These are phyloP conservation scores for Malurus splendens DNA, from an alignment of 2,797 vertebrate genomes.

Conservation along the genomic window DNA sequence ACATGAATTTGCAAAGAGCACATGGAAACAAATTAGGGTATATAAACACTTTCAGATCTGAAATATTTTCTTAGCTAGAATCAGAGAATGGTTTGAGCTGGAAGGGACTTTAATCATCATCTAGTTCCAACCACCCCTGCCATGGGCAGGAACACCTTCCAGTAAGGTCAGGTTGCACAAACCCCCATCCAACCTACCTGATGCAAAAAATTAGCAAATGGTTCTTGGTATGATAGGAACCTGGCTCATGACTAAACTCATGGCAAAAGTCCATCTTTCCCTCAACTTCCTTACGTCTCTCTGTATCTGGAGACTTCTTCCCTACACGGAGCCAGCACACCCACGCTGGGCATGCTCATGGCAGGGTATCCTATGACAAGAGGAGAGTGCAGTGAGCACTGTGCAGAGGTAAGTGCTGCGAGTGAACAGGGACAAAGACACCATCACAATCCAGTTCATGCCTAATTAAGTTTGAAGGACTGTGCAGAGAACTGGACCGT, in stretches of 20 bases:
- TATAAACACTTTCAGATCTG: not conserved
- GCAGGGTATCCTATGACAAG: accelerated
- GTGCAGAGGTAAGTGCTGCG: not conserved
- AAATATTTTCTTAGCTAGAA: not conserved
- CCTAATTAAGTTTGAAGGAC: constrained; percentile 5
- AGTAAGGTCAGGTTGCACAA: not conserved
- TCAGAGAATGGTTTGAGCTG: not conserved
- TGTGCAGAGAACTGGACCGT: not conserved
- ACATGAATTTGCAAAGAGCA: not conserved
- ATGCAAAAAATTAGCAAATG: not conserved
- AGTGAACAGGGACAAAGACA: not conserved
- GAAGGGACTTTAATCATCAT: not conserved
- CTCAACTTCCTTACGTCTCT: not conserved
- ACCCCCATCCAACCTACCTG: accelerated
- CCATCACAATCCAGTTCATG: not conserved
- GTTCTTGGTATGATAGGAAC: not conserved
- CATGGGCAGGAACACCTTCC: not conserved
- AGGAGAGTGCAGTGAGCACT: not conserved
- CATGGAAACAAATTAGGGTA: not conserved
- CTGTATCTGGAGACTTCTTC: not conserved
- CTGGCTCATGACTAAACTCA: not conserved
- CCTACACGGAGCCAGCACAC: not conserved
- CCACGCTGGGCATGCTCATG: not conserved
- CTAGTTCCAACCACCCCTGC: not conserved
- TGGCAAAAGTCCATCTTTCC: not conserved